Conservation (phyloP, 1,140 invertebrate genomes). For the Antheraea mylitta region DNA sequence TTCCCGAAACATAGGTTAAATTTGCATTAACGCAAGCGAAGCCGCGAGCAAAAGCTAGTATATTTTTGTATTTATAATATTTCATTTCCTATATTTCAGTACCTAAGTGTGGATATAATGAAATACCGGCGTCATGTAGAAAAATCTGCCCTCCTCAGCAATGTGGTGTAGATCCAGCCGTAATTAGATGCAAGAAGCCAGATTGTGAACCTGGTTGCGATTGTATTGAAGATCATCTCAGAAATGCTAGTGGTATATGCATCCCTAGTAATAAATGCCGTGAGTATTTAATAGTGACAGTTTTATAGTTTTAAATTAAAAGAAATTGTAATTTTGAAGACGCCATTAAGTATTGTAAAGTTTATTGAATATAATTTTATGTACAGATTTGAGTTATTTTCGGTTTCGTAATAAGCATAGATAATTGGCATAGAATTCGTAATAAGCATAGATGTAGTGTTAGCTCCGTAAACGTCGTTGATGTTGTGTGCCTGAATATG, state of each 20-base stretch:
- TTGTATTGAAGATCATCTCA: constrained; percentile 23
- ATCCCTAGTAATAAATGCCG: constrained; percentile 32
- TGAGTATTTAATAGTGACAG: constrained; percentile 17
- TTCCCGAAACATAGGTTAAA: neutral
- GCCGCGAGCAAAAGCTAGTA: too few relatives aligned
- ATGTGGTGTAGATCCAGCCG: neutral
- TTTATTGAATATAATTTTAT: too few relatives aligned
- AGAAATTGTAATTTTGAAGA: too few relatives aligned
- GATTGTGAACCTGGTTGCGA: constrained; percentile 20
- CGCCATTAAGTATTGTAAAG: neutral
- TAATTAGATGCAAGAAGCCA: constrained; percentile 8
- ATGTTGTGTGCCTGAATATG: too few relatives aligned
- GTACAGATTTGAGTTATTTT: too few relatives aligned
- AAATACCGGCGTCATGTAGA: constrained; percentile 22
- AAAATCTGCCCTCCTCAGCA: constrained; percentile 26
- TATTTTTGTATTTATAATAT: neutral
- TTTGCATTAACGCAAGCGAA: too few relatives aligned
- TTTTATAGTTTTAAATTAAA: too few relatives aligned
- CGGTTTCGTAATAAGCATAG: too few relatives aligned
- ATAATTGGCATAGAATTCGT: too few relatives aligned
- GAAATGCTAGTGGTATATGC: constrained; percentile 23
- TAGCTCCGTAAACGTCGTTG: too few relatives aligned
- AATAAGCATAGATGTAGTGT: too few relatives aligned
- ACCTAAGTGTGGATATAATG: constrained; percentile 26
- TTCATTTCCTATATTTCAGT: constrained; percentile 2